A percentile compares a stretch with the other conserved stretches of the same genome.
phyloP scores from a whole-genome alignment of 2,113 vertebrate species.

The Podiceps cristatus region DNA sequence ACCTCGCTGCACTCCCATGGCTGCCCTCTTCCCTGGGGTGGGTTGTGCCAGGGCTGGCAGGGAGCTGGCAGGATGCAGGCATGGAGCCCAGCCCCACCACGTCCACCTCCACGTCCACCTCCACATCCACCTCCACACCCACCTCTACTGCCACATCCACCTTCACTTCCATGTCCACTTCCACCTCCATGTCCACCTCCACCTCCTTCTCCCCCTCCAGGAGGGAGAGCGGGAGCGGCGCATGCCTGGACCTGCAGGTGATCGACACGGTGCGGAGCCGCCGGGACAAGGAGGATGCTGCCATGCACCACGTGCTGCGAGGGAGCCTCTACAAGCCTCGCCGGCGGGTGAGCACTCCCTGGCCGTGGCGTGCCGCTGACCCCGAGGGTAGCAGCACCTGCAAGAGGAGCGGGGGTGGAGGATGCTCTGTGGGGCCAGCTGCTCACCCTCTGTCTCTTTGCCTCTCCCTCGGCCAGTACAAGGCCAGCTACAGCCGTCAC shows the following conservation, averaged over 20 bases:
- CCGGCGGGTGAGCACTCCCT: conserved; percentile 77
- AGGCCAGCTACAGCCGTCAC: conserved; percentile 95
- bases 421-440: neutral
- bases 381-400: neutral
- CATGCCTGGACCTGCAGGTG: conserved; percentile 94
- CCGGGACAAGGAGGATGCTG: conserved; percentile 89
- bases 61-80: neutral
- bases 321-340: conserved; percentile 95
- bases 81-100: neutral
- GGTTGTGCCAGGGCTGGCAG: neutral
- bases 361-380: neutral
- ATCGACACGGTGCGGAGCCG: conserved; percentile 91
- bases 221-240: conserved; percentile 92
- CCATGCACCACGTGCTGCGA: conserved; percentile 91
- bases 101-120: neutral
- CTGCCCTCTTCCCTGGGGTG: neutral
- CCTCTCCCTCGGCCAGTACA: conserved; percentile 84
- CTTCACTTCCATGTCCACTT: too few species aligned
- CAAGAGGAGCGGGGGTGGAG: conserved; percentile 21
- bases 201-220: conserved; percentile 43
- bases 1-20: fast-evolving
- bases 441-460: conserved; percentile 73
- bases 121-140: neutral
- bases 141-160: neutral
- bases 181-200: neutral